A percentile compares a stretch with the other conserved stretches of the same genome.
Conservation (phyloP, 2,113 vertebrate genomes). For the Stigmatopora argus region DNA sequence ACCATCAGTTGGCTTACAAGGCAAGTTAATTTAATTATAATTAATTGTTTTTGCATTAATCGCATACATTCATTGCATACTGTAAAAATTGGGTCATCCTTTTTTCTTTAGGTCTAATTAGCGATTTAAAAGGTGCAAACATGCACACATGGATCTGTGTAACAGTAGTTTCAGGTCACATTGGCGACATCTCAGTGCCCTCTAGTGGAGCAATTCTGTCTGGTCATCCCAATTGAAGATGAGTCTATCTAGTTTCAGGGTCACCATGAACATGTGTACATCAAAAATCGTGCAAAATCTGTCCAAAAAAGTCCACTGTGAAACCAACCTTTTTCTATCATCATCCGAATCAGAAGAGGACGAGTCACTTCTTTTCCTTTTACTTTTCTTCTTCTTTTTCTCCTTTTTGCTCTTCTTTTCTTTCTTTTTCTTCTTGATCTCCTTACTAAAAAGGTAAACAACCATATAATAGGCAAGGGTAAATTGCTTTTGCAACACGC, state of each 20-base stretch:
- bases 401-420: slow-evolving; percentile 79
- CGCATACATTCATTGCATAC: no score
- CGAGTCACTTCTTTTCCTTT: slow-evolving; percentile 61
- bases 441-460: slow-evolving; percentile 27
- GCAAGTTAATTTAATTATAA: no score
- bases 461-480: neutral
- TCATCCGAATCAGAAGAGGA: slow-evolving; percentile 54
- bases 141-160: neutral
- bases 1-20: no score
- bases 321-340: slow-evolving; percentile 64
- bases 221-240: neutral
- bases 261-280: neutral
- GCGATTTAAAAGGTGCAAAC: neutral
- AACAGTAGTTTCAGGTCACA: neutral
- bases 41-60: no score
- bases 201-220: neutral
- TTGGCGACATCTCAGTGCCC: neutral
- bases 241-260: neutral
- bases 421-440: slow-evolving; percentile 78
- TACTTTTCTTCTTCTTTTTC: slow-evolving; percentile 79
- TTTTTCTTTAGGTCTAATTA: neutral
- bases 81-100: neutral
- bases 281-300: neutral
- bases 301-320: neutral
- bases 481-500: neutral